A percentile compares a stretch with the other conserved stretches of the same genome.
These are phyloP conservation scores for Tipula confusa DNA, from an alignment of 2,888 invertebrate species.

Conservation along the genomic window DNA sequence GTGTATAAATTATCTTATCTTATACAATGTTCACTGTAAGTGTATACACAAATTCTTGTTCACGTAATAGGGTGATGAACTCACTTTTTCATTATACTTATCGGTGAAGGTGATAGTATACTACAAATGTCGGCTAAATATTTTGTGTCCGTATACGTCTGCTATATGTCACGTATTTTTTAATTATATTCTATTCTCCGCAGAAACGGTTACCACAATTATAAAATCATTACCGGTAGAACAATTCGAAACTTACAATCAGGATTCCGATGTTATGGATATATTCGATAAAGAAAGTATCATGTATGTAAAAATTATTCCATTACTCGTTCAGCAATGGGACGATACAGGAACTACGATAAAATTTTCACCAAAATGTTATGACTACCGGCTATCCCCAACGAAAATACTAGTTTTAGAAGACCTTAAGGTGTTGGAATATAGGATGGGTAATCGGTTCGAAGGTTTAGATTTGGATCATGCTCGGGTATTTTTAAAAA, in stretches of 20 bases:
- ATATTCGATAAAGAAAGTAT: background rate
- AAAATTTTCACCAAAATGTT: background rate
- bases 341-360: background rate
- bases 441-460: slow-evolving; percentile 41
- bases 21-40: no score
- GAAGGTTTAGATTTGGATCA: slow-evolving; percentile 41
- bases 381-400: slow-evolving; percentile 32
- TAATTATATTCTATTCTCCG: background rate
- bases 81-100: background rate
- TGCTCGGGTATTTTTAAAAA: slow-evolving; percentile 40
- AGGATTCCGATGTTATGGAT: background rate
- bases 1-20: background rate
- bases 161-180: no score
- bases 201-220: background rate
- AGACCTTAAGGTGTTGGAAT: slow-evolving; percentile 43
- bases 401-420: slow-evolving; percentile 43
- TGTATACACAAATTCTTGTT: background rate
- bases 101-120: no score
- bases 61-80: background rate
- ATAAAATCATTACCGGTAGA: background rate
- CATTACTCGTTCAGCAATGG: background rate
- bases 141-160: no score
- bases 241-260: background rate
- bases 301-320: background rate
- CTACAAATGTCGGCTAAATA: background rate